These are phyloP conservation scores for Nothocercus nigrocapillus DNA, from an alignment of 2,113 vertebrate species.

Conservation along the genomic window DNA sequence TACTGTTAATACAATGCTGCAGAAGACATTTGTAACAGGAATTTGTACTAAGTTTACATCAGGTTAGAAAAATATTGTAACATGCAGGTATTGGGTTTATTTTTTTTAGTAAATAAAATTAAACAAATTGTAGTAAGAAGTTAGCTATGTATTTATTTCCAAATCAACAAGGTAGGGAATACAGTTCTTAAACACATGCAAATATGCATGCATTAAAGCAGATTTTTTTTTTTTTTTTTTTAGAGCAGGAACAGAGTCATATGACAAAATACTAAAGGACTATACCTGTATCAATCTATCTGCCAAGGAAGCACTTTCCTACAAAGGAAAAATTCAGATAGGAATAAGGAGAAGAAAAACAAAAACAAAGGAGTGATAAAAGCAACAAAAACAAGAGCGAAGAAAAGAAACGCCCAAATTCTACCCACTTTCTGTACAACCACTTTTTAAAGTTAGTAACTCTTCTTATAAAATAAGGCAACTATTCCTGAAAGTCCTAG, in stretches of 20 bases:
- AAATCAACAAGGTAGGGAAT: conserved; percentile 51
- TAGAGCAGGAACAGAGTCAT: conserved; percentile 19
- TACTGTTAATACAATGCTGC: conserved; percentile 65
- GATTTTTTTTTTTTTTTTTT: conserved; percentile 55
- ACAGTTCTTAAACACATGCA: conserved; percentile 77
- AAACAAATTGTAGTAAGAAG: conserved; percentile 60
- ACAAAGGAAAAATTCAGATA: conserved; percentile 93
- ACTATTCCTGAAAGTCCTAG: neutral
- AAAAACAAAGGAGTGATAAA: conserved; percentile 63
- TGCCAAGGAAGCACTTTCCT: conserved; percentile 99
- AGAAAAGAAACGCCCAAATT: conserved; percentile 83
- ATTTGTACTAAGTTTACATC: conserved; percentile 57
- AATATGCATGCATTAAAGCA: conserved; percentile 78
- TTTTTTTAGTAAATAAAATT: conserved; percentile 66
- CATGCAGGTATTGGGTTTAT: conserved; percentile 64
- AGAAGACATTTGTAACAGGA: conserved; percentile 41
- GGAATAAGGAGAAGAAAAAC: conserved; percentile 80
- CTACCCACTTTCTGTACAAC: conserved; percentile 73
- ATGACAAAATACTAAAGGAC: conserved; percentile 76
- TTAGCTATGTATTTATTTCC: conserved; percentile 55
- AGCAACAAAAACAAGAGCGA: conserved; percentile 80
- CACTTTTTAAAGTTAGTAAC: neutral
- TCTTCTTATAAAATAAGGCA: neutral
- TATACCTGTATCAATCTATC: conserved; percentile 99
- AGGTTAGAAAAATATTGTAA: conserved; percentile 70